phyloP scores from a whole-genome alignment of 2,113 vertebrate genomes.

The Anser brachyrhynchus region DNA sequence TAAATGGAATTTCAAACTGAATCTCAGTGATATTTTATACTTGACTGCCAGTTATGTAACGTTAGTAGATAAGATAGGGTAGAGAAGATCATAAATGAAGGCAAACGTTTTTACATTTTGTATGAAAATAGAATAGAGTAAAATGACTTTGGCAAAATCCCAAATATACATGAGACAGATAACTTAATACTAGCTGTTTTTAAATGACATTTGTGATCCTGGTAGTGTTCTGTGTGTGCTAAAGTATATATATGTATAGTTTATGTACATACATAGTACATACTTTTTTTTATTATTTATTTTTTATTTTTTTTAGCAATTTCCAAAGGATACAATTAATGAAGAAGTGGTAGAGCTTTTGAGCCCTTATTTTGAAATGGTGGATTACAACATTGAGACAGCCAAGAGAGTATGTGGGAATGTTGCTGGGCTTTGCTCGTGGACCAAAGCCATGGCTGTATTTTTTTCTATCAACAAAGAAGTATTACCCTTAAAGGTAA shows the following conservation, averaged over 20 bases:
- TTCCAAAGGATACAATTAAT: conserved; percentile 95
- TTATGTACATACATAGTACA: neutral
- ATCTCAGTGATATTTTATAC: neutral
- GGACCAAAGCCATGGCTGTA: conserved; percentile 94
- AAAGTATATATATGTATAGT: neutral
- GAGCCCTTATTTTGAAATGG: conserved; percentile 93
- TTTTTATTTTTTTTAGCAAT: conserved; percentile 81
- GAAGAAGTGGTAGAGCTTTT: conserved; percentile 93
- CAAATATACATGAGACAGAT: neutral
- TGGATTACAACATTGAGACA: conserved; percentile 94
- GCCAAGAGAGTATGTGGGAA: conserved; percentile 93
- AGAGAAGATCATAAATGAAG: neutral
- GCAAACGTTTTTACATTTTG: neutral
- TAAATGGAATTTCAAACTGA: neutral
- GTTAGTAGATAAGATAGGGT: neutral
- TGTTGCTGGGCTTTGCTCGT: conserved; percentile 93
- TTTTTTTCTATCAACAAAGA: conserved; percentile 97
- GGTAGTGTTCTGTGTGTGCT: neutral
- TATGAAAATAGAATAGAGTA: neutral
- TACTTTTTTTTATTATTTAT: neutral
- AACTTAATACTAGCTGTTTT: neutral
- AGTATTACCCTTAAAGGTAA: conserved; percentile 93
- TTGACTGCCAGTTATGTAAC: neutral
- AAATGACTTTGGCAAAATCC: neutral
- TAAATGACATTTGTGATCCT: neutral